Evolutionary conservation across 2,888 invertebrate species (phyloP).

Genomic region (Pilophorus perplexus): DNA sequence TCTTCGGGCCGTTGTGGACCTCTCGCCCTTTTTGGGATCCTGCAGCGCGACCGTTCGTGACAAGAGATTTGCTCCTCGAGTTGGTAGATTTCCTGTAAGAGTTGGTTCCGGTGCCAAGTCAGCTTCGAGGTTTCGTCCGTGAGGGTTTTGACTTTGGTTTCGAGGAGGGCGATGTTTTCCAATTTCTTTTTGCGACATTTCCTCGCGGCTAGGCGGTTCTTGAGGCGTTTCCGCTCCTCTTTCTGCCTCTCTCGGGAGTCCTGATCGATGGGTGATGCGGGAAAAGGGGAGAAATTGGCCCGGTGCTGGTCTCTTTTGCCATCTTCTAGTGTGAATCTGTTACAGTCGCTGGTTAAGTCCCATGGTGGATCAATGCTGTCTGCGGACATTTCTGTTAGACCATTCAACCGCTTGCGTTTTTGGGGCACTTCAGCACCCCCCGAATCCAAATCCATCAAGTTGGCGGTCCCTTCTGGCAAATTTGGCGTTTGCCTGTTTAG

Average conservation of each 20-base stretch:
- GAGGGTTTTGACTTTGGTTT: slow-evolving; percentile 86
- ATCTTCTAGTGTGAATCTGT: too few species aligned
- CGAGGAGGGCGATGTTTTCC: slow-evolving; percentile 90
- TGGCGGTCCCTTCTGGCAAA: too few species aligned
- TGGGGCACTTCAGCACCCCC: too few species aligned
- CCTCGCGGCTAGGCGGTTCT: slow-evolving; percentile 95
- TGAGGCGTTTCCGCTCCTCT: slow-evolving; percentile 88
- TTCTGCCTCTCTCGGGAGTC: slow-evolving; percentile 93
- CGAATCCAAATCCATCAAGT: too few species aligned
- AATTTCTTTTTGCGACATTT: slow-evolving; percentile 95
- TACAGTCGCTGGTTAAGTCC: too few species aligned
- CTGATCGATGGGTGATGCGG: slow-evolving; percentile 94
- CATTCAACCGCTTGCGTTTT: too few species aligned
- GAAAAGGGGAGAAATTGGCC: slow-evolving; percentile 69
- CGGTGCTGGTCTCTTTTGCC: slow-evolving; percentile 96
- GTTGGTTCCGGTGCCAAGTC: slow-evolving; percentile 74
- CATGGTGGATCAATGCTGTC: too few species aligned
- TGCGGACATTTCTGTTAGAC: too few species aligned
- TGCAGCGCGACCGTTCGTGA: slow-evolving; percentile 89
- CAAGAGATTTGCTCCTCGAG: slow-evolving; percentile 92
- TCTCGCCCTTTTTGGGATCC: too few species aligned
- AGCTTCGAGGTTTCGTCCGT: slow-evolving; percentile 88
- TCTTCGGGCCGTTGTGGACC: too few species aligned
- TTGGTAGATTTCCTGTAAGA: slow-evolving; percentile 85
- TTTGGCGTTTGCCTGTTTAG: too few species aligned